phyloP scores from a whole-genome alignment of 1,140 invertebrate species.

The Leptinotarsa lineolata region DNA sequence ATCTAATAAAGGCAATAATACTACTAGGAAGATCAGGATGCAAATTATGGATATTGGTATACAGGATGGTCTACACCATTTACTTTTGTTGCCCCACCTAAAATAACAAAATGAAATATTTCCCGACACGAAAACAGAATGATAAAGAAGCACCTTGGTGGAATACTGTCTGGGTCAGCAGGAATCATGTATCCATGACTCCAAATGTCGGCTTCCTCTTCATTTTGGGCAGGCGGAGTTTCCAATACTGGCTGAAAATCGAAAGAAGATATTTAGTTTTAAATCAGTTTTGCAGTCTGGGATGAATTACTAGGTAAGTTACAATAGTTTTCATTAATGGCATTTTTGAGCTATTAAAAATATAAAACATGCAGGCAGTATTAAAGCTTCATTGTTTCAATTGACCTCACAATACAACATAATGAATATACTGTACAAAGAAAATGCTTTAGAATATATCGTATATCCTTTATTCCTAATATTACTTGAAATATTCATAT shows the following conservation, averaged over 20 bases:
- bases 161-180: slow-evolving; percentile 46
- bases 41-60: slow-evolving; percentile 79
- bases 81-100: slow-evolving; percentile 60
- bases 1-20: slow-evolving; percentile 75
- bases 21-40: slow-evolving; percentile 74
- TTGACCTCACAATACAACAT: too few relatives aligned
- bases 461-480: too few relatives aligned
- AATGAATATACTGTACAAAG: too few relatives aligned
- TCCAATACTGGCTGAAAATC: slow-evolving; percentile 51
- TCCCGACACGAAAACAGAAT: slow-evolving; percentile 2
- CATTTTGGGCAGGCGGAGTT: slow-evolving; percentile 42
- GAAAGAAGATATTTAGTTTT: too few relatives aligned
- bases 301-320: too few relatives aligned
- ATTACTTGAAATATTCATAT: not conserved
- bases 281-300: too few relatives aligned
- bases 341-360: not conserved
- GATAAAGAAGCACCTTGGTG: slow-evolving; percentile 37
- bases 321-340: too few relatives aligned
- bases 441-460: too few relatives aligned
- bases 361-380: not conserved
- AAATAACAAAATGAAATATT: slow-evolving; percentile 24
- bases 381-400: not conserved
- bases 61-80: slow-evolving; percentile 76
- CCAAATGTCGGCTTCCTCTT: slow-evolving; percentile 51
- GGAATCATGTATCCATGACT: slow-evolving; percentile 46